phyloP scores from a whole-genome alignment of 2,797 vertebrate species.

The Sebastes itinus region DNA sequence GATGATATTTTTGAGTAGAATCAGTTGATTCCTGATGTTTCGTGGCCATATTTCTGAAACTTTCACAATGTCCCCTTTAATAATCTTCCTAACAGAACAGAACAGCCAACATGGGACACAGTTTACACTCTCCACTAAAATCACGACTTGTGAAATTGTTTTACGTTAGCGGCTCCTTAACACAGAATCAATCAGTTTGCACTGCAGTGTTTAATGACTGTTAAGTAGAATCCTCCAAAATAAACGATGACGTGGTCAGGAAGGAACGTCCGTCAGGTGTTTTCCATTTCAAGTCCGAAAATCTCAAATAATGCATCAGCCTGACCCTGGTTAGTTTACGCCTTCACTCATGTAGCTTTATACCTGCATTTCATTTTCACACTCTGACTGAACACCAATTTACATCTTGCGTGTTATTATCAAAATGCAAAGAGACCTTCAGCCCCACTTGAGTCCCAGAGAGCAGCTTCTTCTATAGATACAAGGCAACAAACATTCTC shows the following conservation, averaged over 20 bases:
- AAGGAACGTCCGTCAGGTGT: background rate
- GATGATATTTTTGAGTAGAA: background rate
- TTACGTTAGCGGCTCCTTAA: background rate
- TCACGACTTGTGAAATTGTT: background rate
- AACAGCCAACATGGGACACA: background rate
- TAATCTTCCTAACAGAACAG: background rate
- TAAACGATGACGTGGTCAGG: background rate
- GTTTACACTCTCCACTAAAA: background rate
- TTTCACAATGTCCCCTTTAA: background rate
- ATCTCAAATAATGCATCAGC: background rate
- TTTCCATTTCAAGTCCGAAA: background rate
- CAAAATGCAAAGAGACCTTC: constrained; percentile 16
- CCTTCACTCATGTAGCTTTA: background rate
- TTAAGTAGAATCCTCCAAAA: background rate
- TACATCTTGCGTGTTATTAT: background rate
- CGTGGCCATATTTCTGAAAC: background rate
- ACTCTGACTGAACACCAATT: background rate
- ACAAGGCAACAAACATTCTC: constrained; percentile 54
- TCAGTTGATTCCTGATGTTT: background rate
- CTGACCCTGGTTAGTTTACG: background rate
- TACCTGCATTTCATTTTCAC: background rate
- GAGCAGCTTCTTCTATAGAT: constrained; percentile 48
- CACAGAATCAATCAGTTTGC: background rate
- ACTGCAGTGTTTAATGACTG: background rate
- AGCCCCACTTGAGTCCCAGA: constrained; percentile 18